phyloP scores from a whole-genome alignment of 2,888 invertebrate genomes.

The Nephrotoma guestfalica region DNA sequence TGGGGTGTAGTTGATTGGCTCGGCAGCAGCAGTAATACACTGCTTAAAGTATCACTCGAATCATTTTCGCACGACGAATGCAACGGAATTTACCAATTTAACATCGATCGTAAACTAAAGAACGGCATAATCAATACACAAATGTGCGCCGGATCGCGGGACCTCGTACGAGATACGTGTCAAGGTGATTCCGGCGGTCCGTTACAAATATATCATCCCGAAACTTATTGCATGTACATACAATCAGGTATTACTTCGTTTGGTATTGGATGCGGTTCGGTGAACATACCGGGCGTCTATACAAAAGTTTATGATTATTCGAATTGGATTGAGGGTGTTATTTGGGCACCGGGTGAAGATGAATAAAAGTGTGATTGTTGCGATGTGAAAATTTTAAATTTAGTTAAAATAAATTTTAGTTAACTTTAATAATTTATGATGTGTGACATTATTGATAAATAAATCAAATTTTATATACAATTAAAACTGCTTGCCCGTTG shows the following conservation, averaged over 20 bases:
- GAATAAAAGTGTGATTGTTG: background rate
- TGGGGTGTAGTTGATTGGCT: slow-evolving; percentile 29
- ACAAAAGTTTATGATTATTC: background rate
- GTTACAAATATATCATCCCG: slow-evolving; percentile 29
- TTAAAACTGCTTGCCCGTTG: no score
- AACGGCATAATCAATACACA: slow-evolving; percentile 35
- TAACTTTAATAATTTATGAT: no score
- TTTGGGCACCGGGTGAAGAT: background rate
- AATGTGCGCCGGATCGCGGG: slow-evolving; percentile 38
- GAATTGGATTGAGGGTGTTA: background rate
- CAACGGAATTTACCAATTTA: slow-evolving; percentile 17
- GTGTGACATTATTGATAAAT: no score
- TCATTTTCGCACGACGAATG: slow-evolving; percentile 27
- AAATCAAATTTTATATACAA: no score
- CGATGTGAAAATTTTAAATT: no score
- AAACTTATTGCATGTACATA: slow-evolving; percentile 31
- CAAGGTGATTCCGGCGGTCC: slow-evolving; percentile 53
- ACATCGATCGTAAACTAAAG: slow-evolving; percentile 17
- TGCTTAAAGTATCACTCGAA: slow-evolving; percentile 34
- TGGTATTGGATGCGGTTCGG: slow-evolving; percentile 30
- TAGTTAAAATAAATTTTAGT: no score
- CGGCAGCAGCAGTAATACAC: slow-evolving; percentile 19
- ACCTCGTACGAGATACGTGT: slow-evolving; percentile 36
- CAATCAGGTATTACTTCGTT: slow-evolving; percentile 38
- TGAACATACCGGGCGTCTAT: slow-evolving; percentile 16